Percentiles rank a stretch among this genome's conserved stretches.
Conservation (phyloP, 2,888 invertebrate genomes). For the Drosophila monieri region DNA sequence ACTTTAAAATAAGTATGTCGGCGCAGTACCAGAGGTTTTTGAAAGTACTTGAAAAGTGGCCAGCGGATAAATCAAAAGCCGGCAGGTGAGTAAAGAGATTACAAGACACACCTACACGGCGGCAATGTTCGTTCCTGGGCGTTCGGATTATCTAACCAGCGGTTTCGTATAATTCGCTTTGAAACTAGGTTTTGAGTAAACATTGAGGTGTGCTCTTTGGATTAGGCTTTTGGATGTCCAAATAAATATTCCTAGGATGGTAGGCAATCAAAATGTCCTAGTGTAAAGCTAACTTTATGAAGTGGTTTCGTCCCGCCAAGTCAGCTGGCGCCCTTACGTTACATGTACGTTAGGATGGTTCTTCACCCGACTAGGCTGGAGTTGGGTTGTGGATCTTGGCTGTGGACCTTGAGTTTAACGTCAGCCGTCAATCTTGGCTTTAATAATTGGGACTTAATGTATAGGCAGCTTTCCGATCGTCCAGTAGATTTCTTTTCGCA, state of each 20-base stretch:
- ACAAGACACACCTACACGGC: slow-evolving; percentile 6
- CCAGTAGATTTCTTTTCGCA: slow-evolving; percentile 8
- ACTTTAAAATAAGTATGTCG: slow-evolving; percentile 85
- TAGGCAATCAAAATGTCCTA: neutral
- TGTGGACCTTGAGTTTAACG: neutral
- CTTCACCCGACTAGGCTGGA: too few species aligned
- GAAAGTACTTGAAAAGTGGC: slow-evolving; percentile 91
- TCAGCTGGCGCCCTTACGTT: too few species aligned
- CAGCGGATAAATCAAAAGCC: slow-evolving; percentile 88
- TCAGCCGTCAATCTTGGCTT: slow-evolving; percentile 9
- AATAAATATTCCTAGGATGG: neutral
- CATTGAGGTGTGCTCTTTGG: neutral
- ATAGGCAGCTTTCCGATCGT: slow-evolving; percentile 11
- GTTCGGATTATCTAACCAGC: slow-evolving; percentile 61
- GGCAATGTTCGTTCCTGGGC: slow-evolving; percentile 50
- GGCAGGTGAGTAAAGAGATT: slow-evolving; percentile 86
- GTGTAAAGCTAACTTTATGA: neutral
- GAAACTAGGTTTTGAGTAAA: neutral
- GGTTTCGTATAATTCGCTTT: neutral
- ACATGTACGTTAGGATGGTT: too few species aligned
- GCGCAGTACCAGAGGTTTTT: slow-evolving; percentile 89
- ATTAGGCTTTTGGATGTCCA: neutral
- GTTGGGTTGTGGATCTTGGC: too few species aligned
- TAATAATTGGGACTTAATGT: neutral
- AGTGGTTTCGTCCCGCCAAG: slow-evolving; percentile 3